These are phyloP conservation scores for Heliconius cydno DNA, from an alignment of 2,888 invertebrate genomes.

Conservation along the genomic window DNA sequence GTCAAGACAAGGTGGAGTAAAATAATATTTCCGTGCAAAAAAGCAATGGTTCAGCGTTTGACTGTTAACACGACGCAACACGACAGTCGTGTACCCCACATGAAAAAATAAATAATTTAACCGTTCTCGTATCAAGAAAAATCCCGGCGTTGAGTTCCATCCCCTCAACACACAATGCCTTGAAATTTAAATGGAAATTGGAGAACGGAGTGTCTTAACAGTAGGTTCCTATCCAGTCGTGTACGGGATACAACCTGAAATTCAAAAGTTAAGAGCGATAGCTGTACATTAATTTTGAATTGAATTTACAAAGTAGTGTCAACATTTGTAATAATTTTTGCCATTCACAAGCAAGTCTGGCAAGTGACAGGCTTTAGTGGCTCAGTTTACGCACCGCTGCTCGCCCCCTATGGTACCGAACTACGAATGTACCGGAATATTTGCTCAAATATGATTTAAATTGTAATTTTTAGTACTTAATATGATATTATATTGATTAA, in stretches of 20 bases:
- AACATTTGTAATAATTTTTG: constrained; percentile 42
- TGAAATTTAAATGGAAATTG: too few species aligned
- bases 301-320: constrained; percentile 20
- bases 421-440: constrained; percentile 19
- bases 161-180: not conserved
- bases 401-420: constrained; percentile 9
- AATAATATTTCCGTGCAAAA: too few species aligned
- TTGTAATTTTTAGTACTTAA: not conserved
- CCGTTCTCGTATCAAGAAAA: too few species aligned
- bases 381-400: constrained; percentile 54
- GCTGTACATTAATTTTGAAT: not conserved
- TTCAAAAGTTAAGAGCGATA: not conserved
- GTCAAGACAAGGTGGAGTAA: too few species aligned
- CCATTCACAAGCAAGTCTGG: constrained; percentile 44
- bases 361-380: constrained; percentile 54
- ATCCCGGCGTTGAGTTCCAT: not conserved
- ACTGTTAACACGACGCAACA: too few species aligned
- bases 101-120: too few species aligned
- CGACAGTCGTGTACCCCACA: too few species aligned
- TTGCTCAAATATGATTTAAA: not conserved
- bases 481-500: not conserved
- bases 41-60: too few species aligned
- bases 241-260: not conserved
- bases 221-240: not conserved
- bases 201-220: not conserved